Evolutionary conservation across 2,888 invertebrate genomes (phyloP), one percentile per base, ranked within the genome.

Genomic region (Cyclophora albipunctata): DNA sequence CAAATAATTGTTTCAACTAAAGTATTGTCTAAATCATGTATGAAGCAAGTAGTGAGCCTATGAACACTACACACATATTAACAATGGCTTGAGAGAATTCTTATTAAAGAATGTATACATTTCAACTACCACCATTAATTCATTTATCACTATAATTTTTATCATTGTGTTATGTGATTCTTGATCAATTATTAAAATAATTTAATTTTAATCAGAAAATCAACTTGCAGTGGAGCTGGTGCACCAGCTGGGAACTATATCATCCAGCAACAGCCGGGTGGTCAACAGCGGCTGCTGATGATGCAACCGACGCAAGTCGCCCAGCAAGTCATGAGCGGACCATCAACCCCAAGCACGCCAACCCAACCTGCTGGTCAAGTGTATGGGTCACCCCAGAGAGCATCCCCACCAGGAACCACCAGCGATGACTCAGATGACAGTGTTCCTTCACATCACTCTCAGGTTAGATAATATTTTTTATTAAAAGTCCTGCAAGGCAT

Each of bases 381-480:
- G 2, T 89, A 87, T 66, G 84, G 89, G 37, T 92, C 92, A 66
- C 91, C 93, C 51, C 90, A 91, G 73, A 84, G 92, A 54, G 89
- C 91, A 52, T 92, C 92, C 6, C 93, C 92, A 40, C 92, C 92
- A 4, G 91, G 91, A 58, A 94, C 94, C 47, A 96, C 95, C 40
- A 95, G 95, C 79, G 96, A 96, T 78, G 96, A 96, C 75, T 95
- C 95, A 64, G 96, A 96, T 82, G 96, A 96, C 73, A 94, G 93
- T 78, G 87, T 88, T 45, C 88, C 88, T 54, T 94, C 94, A 49
- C 94, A 94, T 77, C 89, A 89, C 64, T 87, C 89, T 53, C 89
- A 89, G 79, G 89, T 89, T 75, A 50, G 49, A 48, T 49, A 52
- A 20, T 35, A 46, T 48, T 45, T 59, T 51, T 20, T 20, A 20